Evolutionary conservation across 1,140 invertebrate genomes (phyloP).

Genomic region (Epicauta chinensis): DNA sequence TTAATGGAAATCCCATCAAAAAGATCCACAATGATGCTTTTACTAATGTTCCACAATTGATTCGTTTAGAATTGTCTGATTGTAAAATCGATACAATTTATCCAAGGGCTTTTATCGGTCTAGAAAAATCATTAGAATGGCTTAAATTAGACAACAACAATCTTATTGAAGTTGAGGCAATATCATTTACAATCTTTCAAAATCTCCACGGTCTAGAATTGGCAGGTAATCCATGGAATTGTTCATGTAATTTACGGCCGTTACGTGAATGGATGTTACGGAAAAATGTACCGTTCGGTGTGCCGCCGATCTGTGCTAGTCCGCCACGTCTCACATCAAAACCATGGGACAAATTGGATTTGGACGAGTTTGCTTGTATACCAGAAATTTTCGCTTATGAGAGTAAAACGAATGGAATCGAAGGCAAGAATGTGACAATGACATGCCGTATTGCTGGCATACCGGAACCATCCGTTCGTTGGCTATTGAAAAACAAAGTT

Average conservation of each 20-base stretch:
- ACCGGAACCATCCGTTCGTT: constrained; percentile 58
- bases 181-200: constrained; percentile 57
- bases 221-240: constrained; percentile 74
- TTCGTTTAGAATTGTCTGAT: constrained; percentile 63
- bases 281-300: constrained; percentile 65
- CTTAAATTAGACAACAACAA: constrained; percentile 70
- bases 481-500: constrained; percentile 47
- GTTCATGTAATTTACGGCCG: constrained; percentile 67
- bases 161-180: constrained; percentile 56
- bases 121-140: constrained; percentile 63
- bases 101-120: constrained; percentile 61
- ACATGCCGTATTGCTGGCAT: constrained; percentile 63
- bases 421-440: constrained; percentile 68
- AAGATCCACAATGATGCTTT: constrained; percentile 65
- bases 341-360: constrained; percentile 65
- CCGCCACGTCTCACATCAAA: constrained; percentile 55
- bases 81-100: constrained; percentile 63
- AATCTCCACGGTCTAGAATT: constrained; percentile 68
- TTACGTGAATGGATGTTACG: constrained; percentile 70
- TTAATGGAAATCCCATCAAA: constrained; percentile 66
- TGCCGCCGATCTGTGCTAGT: constrained; percentile 59
- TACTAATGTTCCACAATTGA: constrained; percentile 56
- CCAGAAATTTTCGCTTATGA: constrained; percentile 56
- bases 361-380: constrained; percentile 74
- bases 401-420: constrained; percentile 50